A percentile compares a stretch with the other conserved stretches of the same genome.
These are phyloP conservation scores for Lasiurus cinereus DNA, from an alignment of 2,113 vertebrate genomes.

Conservation along the genomic window DNA sequence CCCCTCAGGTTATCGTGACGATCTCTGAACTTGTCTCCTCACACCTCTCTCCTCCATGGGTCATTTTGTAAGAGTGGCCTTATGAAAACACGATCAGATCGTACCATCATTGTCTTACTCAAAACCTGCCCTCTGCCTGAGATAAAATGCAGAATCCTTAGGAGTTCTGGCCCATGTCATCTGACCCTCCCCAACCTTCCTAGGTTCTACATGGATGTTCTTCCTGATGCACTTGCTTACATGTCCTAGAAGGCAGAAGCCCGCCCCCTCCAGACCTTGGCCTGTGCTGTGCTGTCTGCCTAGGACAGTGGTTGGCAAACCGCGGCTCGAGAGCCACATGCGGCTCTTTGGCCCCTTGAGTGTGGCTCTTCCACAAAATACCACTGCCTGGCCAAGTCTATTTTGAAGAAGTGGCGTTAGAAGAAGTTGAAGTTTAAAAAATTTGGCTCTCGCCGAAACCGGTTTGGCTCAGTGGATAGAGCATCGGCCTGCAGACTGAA, in stretches of 20 bases:
- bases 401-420: too few relatives aligned
- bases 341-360: too few relatives aligned
- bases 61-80: neutral
- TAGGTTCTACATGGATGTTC: neutral
- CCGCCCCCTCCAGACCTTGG: neutral
- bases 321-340: too few relatives aligned
- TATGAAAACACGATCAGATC: neutral
- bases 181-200: neutral
- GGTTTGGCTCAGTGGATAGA: too few relatives aligned
- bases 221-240: neutral
- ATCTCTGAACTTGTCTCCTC: neutral
- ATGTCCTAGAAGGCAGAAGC: neutral
- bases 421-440: too few relatives aligned
- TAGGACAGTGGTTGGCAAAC: neutral
- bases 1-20: neutral
- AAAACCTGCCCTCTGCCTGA: neutral
- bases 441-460: too few relatives aligned
- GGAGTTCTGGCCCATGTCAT: neutral
- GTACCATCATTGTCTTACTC: neutral
- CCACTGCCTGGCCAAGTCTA: too few relatives aligned
- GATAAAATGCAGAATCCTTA: neutral
- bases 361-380: too few relatives aligned
- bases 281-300: neutral
- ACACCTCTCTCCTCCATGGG: neutral
- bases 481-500: too few relatives aligned